These are phyloP conservation scores for Climacteris rufus DNA, from an alignment of 2,113 vertebrate species.

Conservation along the genomic window DNA sequence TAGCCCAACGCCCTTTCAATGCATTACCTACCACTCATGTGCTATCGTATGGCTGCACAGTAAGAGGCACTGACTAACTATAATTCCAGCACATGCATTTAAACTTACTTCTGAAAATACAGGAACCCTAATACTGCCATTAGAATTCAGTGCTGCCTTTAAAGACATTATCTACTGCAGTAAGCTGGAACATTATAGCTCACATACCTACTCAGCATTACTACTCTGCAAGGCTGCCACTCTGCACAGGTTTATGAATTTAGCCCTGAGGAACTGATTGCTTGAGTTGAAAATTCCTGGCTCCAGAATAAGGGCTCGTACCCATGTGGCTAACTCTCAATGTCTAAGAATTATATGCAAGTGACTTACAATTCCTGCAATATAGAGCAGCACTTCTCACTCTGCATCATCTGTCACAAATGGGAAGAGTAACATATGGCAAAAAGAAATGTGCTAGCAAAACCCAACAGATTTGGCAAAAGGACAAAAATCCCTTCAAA, in stretches of 20 bases:
- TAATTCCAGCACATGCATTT: neutral
- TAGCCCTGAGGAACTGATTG: neutral
- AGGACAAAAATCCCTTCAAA: neutral
- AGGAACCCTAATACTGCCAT: neutral
- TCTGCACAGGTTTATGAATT: neutral
- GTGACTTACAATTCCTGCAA: neutral
- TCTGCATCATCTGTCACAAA: neutral
- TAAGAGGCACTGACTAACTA: neutral
- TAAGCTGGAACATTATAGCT: neutral
- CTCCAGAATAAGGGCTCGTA: neutral
- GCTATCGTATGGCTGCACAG: neutral
- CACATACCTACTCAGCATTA: accelerated
- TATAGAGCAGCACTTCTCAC: neutral
- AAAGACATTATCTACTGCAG: neutral
- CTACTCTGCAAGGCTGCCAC: neutral
- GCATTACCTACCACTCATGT: neutral
- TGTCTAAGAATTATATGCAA: neutral
- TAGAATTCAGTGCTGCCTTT: neutral
- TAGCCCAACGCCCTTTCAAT: neutral
- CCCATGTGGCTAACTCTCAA: neutral
- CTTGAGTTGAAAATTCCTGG: neutral
- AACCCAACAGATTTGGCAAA: neutral
- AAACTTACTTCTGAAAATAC: neutral
- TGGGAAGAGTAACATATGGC: neutral
- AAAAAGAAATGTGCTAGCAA: neutral